Conservation (phyloP, 1,140 invertebrate species). For the Apis laboriosa region DNA sequence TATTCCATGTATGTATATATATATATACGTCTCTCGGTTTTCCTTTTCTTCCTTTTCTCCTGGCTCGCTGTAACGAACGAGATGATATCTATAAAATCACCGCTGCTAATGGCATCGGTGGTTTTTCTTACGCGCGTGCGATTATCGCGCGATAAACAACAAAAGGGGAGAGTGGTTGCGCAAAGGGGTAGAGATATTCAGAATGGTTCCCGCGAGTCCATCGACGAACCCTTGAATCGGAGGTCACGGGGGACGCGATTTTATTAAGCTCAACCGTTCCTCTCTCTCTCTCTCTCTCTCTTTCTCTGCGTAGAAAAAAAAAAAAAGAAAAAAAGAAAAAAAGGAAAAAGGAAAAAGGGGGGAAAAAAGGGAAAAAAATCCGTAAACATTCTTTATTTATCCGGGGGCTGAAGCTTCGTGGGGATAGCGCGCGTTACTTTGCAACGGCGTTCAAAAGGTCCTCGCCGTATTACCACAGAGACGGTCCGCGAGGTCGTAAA, state of each 20-base stretch:
- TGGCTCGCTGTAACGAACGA: neutral
- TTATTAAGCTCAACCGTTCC: conserved; percentile 27
- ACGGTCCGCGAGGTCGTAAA: conserved; percentile 66
- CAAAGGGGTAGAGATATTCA: neutral
- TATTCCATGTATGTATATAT: no score
- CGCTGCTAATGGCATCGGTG: no score
- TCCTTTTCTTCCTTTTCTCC: neutral
- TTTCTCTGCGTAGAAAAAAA: neutral
- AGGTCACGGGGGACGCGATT: conserved; percentile 3
- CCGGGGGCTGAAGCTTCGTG: conserved; percentile 33
- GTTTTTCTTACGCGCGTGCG: neutral
- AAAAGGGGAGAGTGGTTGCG: neutral
- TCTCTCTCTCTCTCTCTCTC: neutral
- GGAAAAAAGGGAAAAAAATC: conserved; percentile 1
- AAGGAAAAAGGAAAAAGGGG: neutral
- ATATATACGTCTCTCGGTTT: neutral
- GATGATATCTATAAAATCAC: neutral
- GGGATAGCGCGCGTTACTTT: conserved; percentile 50
- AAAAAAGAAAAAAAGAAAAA: no score
- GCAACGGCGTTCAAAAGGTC: conserved; percentile 58
- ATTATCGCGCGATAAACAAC: neutral
- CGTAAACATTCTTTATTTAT: conserved; percentile 52
- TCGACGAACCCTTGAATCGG: conserved; percentile 30
- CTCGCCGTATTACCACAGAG: conserved; percentile 65
- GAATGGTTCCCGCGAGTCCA: neutral